A percentile compares a stretch with the other conserved stretches of the same genome.
Evolutionary conservation across 2,797 vertebrate species (phyloP).

Genomic region (Ispidina lecontei): DNA sequence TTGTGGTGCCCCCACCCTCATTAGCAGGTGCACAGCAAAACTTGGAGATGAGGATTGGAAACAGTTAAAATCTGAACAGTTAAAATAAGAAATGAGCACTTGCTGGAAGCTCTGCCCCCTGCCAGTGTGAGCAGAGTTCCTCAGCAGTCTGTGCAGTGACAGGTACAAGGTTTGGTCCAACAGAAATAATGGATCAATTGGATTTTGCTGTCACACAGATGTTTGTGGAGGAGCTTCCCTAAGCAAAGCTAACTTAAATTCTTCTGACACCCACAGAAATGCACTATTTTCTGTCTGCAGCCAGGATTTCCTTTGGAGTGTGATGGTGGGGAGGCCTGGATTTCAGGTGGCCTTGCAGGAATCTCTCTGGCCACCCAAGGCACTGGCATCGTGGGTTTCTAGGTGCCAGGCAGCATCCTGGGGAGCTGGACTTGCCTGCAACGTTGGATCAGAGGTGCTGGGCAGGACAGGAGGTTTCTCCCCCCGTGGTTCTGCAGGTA

Average conservation of each 20-base stretch:
- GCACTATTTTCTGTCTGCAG: background rate
- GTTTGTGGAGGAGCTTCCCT: background rate
- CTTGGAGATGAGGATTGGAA: background rate
- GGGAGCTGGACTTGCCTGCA: background rate
- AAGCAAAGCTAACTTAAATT: background rate
- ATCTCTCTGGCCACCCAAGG: background rate
- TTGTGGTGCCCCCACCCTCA: background rate
- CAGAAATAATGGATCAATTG: background rate
- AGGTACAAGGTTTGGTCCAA: background rate
- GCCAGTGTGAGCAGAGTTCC: background rate
- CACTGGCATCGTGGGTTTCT: background rate
- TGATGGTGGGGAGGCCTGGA: background rate
- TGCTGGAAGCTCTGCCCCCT: background rate
- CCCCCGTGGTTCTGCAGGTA: background rate
- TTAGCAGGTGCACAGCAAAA: fast-evolving
- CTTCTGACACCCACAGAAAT: background rate
- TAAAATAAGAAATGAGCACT: background rate
- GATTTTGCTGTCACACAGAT: background rate
- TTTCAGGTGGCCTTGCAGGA: background rate
- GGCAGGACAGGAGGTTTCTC: background rate
- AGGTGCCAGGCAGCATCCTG: background rate
- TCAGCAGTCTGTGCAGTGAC: background rate
- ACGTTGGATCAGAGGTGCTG: fast-evolving
- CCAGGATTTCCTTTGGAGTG: background rate
- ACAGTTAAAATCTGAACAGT: background rate